Evolutionary conservation across 2,113 vertebrate species (phyloP), one percentile per base, ranked within the genome.

Genomic region (Numenius arquata): DNA sequence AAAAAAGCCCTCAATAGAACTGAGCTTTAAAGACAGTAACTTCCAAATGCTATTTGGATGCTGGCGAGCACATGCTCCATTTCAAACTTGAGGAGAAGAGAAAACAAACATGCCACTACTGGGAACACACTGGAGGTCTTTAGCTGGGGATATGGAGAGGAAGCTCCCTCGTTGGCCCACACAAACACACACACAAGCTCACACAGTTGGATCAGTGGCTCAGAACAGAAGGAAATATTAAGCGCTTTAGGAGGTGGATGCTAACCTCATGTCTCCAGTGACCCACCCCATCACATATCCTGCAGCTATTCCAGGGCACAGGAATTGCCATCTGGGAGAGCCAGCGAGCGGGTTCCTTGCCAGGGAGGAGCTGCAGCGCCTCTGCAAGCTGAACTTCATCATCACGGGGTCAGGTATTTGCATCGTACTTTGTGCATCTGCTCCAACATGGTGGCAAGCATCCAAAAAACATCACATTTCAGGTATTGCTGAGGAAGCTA

Each of bases 101-200:
- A 91, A 95, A 96, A 95, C 90, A 96, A 96, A 95, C 76, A 75
- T n/a, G 88, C 75, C 71, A 81, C 83, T 74, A 80, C 74, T 59
- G 94, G 85, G 91, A 95, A 92, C 86, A 52, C 74, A 10, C 85
- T 80, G 89, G 86, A 94, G 89, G 83, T 92, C 92, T 82, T 34
- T 7, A 88, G 74, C 71, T 29, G 55, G 56, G 61, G 78, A 23
- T 34, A 29, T 4, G 17, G 55, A 59, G 82, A 88, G 82, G 82
- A 76, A 92, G 61, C 68, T 94, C 74, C 85, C 22, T 70, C 8
- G 9, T 40, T 3, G 11, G 91, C 92, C 77, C 89, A 71, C 92
- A 84, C 77, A 81, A 71, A 61, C 77, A 77, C 77, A 52, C 43
- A 6, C 62, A 19, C n/a, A 32, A 40, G 58, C 90, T 65, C 68